These are phyloP conservation scores for Drosophila truncata DNA, from an alignment of 1,140 invertebrate species.

Conservation along the genomic window DNA sequence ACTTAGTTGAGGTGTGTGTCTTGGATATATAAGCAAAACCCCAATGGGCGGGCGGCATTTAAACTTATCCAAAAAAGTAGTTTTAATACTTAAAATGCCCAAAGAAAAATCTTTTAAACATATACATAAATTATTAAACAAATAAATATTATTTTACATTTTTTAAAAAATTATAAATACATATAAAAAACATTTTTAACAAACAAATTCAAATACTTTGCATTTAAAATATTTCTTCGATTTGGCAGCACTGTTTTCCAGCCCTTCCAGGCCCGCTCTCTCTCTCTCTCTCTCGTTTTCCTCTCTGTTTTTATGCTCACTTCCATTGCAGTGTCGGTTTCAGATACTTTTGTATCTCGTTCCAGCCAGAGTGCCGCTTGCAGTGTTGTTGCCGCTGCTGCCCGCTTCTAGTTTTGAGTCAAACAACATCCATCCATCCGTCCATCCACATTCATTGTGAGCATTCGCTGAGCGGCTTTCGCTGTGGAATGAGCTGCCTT, in stretches of 20 bases:
- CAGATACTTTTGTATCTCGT: conserved; percentile 54
- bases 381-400: conserved; percentile 51
- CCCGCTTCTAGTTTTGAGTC: conserved; percentile 40
- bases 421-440: conserved; percentile 35
- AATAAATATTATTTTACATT: neutral
- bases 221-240: neutral
- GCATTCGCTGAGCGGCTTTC: conserved; percentile 78
- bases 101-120: neutral
- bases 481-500: conserved; percentile 69
- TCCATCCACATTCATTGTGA: conserved; percentile 26
- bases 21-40: neutral
- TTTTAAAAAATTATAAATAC: no score
- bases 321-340: conserved; percentile 43
- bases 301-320: conserved; percentile 6
- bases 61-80: neutral
- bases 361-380: conserved; percentile 45
- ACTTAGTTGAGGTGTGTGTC: neutral
- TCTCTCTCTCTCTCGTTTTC: neutral
- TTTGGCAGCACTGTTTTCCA: conserved; percentile 50
- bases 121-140: no score
- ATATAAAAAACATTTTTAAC: neutral
- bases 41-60: neutral
- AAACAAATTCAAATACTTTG: neutral
- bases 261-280: conserved; percentile 23
- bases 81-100: no score